Evolutionary conservation across 92 coral and sea anemone species (phyloP).

Genomic region (Zoanthus sociatus): DNA sequence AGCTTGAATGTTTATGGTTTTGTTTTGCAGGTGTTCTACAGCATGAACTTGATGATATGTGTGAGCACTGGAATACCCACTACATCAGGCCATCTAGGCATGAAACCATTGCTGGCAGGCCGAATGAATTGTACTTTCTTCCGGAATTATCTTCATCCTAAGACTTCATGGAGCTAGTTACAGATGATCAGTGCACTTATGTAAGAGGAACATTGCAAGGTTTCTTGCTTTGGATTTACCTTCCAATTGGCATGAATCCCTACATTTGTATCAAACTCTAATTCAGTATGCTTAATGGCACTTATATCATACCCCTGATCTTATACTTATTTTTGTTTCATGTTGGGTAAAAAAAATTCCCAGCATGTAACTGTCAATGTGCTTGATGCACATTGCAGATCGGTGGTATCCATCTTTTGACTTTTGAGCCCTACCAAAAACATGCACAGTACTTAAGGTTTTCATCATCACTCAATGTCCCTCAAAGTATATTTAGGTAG

Average conservation of each 20-base stretch:
- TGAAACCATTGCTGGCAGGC: constrained; percentile 51
- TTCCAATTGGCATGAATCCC: constrained; percentile 36
- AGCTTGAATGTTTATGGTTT: constrained; percentile 50
- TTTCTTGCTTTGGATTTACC: constrained; percentile 29
- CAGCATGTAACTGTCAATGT: constrained; percentile 14
- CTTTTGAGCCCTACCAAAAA: constrained; percentile 19
- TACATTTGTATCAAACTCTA: constrained; percentile 23
- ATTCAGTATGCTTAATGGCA: constrained; percentile 35
- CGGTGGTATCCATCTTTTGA: constrained; percentile 8
- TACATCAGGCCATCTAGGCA: constrained; percentile 55
- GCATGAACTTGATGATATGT: constrained; percentile 49
- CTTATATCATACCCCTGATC: constrained; percentile 21
- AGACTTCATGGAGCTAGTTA: constrained; percentile 33
- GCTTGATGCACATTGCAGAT: constrained; percentile 20
- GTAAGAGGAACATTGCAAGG: constrained; percentile 20
- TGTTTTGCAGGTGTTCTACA: constrained; percentile 50
- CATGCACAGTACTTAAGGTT: constrained; percentile 26
- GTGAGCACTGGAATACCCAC: constrained; percentile 63
- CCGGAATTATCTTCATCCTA: constrained; percentile 39
- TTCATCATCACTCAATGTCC: constrained; percentile 15
- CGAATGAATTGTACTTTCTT: constrained; percentile 47
- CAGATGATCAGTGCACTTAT: constrained; percentile 32
- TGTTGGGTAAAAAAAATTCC: constrained; percentile 23
- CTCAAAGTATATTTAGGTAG: constrained; percentile 37
- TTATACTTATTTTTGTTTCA: constrained; percentile 23